A percentile compares a stretch with the other conserved stretches of the same genome.
phyloP scores from a whole-genome alignment of 2,113 vertebrate genomes.

The Pogona vitticeps region DNA sequence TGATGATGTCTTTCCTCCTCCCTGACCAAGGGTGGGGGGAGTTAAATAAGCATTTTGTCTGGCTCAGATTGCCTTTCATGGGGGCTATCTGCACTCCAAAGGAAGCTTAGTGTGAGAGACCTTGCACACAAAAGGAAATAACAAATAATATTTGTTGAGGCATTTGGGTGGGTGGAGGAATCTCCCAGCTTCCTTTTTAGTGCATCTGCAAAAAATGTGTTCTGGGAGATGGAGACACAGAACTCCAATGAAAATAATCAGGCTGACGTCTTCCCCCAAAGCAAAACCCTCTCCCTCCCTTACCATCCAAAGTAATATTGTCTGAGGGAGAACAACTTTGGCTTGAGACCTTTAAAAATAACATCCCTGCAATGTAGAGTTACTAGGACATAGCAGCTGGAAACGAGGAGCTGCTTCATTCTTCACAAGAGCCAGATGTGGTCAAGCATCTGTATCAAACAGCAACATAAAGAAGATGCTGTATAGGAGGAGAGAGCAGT shows the following conservation, averaged over 20 bases:
- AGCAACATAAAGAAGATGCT: conserved; percentile 27
- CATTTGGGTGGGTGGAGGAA: not conserved
- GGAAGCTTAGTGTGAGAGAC: not conserved
- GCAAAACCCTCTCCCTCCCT: not conserved
- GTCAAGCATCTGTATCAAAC: conserved; percentile 18
- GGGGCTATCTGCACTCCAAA: not conserved
- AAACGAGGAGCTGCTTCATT: not conserved
- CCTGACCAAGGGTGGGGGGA: not conserved
- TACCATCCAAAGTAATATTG: not conserved
- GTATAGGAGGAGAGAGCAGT: not conserved
- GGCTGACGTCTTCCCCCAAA: not conserved
- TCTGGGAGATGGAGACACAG: not conserved
- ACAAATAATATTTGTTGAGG: not conserved
- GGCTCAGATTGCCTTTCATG: not conserved
- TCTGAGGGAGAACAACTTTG: not conserved
- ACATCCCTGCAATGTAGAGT: not conserved
- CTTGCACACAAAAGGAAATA: not conserved
- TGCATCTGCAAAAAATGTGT: not conserved
- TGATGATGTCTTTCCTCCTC: not conserved
- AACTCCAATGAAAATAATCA: not conserved
- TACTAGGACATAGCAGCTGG: not conserved
- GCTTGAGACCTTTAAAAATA: not conserved
- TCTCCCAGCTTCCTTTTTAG: not conserved
- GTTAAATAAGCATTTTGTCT: not conserved
- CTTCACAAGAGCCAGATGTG: not conserved